These are phyloP conservation scores for Anthopleura sola DNA, from an alignment of 64 coral and sea anemone species.

Conservation along the genomic window DNA sequence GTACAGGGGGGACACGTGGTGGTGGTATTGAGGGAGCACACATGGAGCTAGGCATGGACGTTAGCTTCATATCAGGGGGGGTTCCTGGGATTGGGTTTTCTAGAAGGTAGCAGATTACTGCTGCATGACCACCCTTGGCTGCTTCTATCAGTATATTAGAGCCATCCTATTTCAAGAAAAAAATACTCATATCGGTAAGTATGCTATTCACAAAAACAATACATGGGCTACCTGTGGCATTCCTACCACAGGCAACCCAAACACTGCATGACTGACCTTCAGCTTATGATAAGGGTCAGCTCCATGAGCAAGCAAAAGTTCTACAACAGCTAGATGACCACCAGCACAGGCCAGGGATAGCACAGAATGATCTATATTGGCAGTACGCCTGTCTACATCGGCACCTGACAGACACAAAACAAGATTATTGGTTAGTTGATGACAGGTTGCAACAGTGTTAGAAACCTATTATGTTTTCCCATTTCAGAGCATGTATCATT, in stretches of 20 bases:
- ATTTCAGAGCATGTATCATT: no score
- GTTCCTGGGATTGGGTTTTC: constrained; percentile 83
- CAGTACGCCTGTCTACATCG: constrained; percentile 85
- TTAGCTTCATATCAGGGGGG: constrained; percentile 75
- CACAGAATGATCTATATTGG: constrained; percentile 96
- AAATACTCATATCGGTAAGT: neutral
- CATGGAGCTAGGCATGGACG: constrained; percentile 66
- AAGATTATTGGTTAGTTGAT: neutral
- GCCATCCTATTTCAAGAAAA: constrained; percentile 61
- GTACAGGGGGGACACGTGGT: constrained; percentile 90
- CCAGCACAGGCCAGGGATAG: constrained; percentile 97
- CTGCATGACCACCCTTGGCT: constrained; percentile 92
- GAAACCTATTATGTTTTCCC: no score
- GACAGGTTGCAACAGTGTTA: neutral
- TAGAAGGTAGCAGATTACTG: constrained; percentile 82
- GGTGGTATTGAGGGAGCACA: constrained; percentile 83
- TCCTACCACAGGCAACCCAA: neutral
- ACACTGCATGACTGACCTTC: constrained; percentile 51
- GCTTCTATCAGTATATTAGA: constrained; percentile 97
- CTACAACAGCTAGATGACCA: constrained; percentile 91
- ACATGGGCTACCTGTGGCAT: neutral
- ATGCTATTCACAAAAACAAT: neutral
- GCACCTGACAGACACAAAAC: constrained; percentile 55
- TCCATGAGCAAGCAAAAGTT: constrained; percentile 93
- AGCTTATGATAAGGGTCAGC: constrained; percentile 92